These are phyloP conservation scores for Aix galericulata DNA, from an alignment of 2,113 vertebrate genomes.

Conservation along the genomic window DNA sequence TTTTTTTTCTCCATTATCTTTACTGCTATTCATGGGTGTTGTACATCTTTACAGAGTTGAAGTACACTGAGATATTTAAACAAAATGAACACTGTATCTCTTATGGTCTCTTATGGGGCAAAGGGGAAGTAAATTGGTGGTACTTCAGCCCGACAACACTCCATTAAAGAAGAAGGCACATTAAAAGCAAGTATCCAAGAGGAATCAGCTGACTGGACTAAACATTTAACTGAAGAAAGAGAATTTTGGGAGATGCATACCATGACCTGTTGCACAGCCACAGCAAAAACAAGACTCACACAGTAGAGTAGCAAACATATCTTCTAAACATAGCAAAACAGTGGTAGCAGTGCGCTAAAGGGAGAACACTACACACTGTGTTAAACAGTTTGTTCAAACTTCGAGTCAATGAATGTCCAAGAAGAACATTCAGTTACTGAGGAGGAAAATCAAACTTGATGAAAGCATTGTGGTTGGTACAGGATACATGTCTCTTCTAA, in stretches of 20 bases:
- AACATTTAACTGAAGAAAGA: neutral
- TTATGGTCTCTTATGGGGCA: neutral
- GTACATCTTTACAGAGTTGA: neutral
- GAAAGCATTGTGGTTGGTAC: neutral
- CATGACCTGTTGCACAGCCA: neutral
- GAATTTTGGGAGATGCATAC: neutral
- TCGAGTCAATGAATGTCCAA: neutral
- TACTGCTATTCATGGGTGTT: neutral
- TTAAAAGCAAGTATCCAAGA: neutral
- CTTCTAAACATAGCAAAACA: neutral
- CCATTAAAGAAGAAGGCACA: neutral
- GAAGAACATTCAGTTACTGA: neutral
- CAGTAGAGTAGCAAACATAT: neutral
- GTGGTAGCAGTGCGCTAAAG: neutral
- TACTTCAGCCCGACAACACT: neutral
- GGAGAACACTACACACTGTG: neutral
- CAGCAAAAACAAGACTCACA: neutral
- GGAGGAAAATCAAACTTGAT: neutral
- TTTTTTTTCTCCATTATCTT: neutral
- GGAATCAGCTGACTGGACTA: neutral
- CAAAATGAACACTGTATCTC: neutral
- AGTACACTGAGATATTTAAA: neutral
- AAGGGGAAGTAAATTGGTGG: neutral
- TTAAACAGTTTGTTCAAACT: neutral
- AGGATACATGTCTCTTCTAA: neutral